Conservation (phyloP, 2,113 vertebrate species). For the Leucopternis melanops region DNA sequence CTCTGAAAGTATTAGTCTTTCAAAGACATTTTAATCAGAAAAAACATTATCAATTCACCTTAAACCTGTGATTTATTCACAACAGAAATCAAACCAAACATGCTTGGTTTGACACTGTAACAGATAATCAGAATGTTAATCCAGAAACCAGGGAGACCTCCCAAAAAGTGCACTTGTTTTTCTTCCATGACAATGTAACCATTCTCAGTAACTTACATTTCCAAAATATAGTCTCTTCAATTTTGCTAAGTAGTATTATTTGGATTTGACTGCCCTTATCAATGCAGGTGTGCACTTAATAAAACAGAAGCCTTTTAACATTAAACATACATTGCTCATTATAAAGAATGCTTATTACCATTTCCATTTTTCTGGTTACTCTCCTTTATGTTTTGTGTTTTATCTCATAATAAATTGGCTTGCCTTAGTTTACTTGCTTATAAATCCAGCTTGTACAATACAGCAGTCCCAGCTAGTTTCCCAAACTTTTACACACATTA, state of each 20-base stretch:
- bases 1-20: background rate
- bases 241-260: background rate
- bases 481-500: background rate
- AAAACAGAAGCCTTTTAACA: background rate
- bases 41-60: background rate
- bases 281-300: background rate
- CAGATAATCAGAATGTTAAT: background rate
- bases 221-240: background rate
- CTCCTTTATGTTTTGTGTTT: background rate
- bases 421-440: background rate
- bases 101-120: background rate
- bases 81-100: background rate
- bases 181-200: background rate
- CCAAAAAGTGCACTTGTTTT: background rate
- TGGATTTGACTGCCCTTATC: background rate
- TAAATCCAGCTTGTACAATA: background rate
- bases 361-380: background rate
- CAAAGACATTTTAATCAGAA: background rate
- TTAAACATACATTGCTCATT: background rate
- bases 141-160: background rate
- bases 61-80: background rate
- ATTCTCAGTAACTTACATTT: background rate
- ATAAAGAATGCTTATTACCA: background rate
- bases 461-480: background rate
- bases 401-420: background rate